These are phyloP conservation scores for Eupleurogrammus muticus DNA, from an alignment of 2,797 vertebrate genomes.

Conservation along the genomic window DNA sequence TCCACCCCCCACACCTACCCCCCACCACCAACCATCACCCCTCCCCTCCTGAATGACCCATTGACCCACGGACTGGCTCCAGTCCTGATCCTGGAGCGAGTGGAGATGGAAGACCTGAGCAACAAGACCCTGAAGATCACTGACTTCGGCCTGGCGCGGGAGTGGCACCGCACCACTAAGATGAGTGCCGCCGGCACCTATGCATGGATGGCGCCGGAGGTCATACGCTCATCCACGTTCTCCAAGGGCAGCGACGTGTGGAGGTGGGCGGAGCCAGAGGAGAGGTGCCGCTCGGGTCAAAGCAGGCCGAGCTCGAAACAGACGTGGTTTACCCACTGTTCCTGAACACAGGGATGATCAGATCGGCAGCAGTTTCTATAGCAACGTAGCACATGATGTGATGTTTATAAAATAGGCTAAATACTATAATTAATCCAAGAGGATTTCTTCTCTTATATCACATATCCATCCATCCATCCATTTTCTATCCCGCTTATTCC, in stretches of 20 bases:
- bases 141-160: constrained; percentile 97
- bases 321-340: constrained; percentile 7
- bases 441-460: too few relatives aligned
- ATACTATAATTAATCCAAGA: not conserved
- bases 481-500: too few relatives aligned
- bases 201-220: constrained; percentile 98
- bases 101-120: constrained; percentile 94
- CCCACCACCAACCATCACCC: constrained; percentile 2
- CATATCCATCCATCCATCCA: too few relatives aligned
- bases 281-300: not conserved
- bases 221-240: constrained; percentile 97
- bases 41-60: constrained; percentile 23
- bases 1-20: not conserved
- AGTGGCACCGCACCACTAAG: constrained; percentile 98
- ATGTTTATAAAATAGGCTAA: constrained; percentile 14
- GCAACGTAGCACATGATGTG: constrained; percentile 43
- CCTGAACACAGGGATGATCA: constrained; percentile 26
- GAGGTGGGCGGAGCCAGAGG: constrained; percentile 87
- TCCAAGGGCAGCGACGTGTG: constrained; percentile 98
- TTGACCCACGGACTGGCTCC: constrained; percentile 31
- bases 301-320: constrained; percentile 9
- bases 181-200: constrained; percentile 98
- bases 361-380: constrained; percentile 50
- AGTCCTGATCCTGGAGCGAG: constrained; percentile 95
- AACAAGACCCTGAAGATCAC: constrained; percentile 99